These are phyloP conservation scores for Meiosimyza platycephala DNA, from an alignment of 2,888 invertebrate genomes.

Conservation along the genomic window DNA sequence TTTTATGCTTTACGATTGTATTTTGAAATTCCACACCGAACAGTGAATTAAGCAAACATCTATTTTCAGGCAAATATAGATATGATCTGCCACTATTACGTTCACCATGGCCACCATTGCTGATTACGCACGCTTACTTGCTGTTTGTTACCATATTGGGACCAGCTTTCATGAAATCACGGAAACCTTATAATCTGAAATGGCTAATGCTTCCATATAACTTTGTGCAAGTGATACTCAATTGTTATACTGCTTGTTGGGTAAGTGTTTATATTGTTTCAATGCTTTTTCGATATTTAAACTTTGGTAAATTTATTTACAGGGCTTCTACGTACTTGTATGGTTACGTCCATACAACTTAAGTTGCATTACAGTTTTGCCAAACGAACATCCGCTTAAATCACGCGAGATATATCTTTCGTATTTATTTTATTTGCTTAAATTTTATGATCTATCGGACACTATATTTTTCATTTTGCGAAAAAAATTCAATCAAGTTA, in stretches of 20 bases:
- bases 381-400: neutral
- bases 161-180: slow-evolving; percentile 27
- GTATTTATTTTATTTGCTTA: slow-evolving; percentile 22
- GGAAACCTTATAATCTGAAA: slow-evolving; percentile 25
- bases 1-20: too few species aligned
- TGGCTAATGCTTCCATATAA: slow-evolving; percentile 18
- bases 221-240: slow-evolving; percentile 21
- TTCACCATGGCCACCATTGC: slow-evolving; percentile 3
- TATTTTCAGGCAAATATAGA: too few species aligned
- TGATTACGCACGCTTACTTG: slow-evolving; percentile 12
- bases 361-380: slow-evolving; percentile 15
- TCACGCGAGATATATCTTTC: neutral
- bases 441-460: slow-evolving; percentile 25
- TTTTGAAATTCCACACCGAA: too few species aligned
- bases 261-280: neutral
- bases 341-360: slow-evolving; percentile 10
- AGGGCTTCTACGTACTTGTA: neutral
- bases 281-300: too few species aligned
- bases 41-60: too few species aligned
- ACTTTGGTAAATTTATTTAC: neutral
- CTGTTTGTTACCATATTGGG: slow-evolving; percentile 19
- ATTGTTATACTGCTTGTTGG: neutral
- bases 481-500: slow-evolving; percentile 29
- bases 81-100: slow-evolving; percentile 8
- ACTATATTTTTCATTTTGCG: slow-evolving; percentile 31